These are phyloP conservation scores for Theocolax elegans DNA, from an alignment of 1,140 invertebrate species.

Conservation along the genomic window DNA sequence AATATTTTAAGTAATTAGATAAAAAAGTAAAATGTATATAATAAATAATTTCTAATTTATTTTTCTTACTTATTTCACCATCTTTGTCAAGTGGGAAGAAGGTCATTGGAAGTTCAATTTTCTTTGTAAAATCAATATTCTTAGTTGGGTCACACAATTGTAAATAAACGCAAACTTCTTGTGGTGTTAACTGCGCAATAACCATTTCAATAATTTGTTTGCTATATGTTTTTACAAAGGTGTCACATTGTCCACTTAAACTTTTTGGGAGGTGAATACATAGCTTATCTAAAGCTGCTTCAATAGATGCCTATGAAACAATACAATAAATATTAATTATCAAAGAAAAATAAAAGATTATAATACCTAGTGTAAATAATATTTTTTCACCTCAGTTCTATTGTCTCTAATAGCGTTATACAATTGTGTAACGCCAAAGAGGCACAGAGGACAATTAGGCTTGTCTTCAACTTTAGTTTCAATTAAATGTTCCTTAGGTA, in stretches of 20 bases:
- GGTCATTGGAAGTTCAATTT: conserved; percentile 27
- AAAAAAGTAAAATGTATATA: neutral
- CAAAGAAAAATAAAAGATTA: conserved; percentile 31
- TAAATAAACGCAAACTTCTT: conserved; percentile 82
- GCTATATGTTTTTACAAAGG: conserved; percentile 82
- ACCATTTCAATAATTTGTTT: conserved; percentile 82
- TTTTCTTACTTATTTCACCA: conserved; percentile 70
- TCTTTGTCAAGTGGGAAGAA: conserved; percentile 57
- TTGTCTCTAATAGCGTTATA: conserved; percentile 76
- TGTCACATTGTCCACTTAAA: conserved; percentile 75
- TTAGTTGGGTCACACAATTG: conserved; percentile 73
- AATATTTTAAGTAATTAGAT: conserved; percentile 7
- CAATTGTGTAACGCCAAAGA: conserved; percentile 80
- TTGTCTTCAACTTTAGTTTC: conserved; percentile 69
- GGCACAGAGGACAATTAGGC: conserved; percentile 81
- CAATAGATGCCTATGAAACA: conserved; percentile 65
- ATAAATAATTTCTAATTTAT: conserved; percentile 41
- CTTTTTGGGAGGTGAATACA: conserved; percentile 77
- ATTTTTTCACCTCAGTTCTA: conserved; percentile 73
- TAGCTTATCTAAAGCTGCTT: conserved; percentile 76
- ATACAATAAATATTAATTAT: no score
- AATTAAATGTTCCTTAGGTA: conserved; percentile 67
- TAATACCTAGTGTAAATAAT: neutral
- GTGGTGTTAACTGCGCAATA: conserved; percentile 78
- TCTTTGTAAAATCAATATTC: conserved; percentile 43